Percentiles rank a stretch among this genome's conserved stretches.
Conservation (phyloP, 1,140 invertebrate genomes). For the Ceratosolen fusciceps region DNA sequence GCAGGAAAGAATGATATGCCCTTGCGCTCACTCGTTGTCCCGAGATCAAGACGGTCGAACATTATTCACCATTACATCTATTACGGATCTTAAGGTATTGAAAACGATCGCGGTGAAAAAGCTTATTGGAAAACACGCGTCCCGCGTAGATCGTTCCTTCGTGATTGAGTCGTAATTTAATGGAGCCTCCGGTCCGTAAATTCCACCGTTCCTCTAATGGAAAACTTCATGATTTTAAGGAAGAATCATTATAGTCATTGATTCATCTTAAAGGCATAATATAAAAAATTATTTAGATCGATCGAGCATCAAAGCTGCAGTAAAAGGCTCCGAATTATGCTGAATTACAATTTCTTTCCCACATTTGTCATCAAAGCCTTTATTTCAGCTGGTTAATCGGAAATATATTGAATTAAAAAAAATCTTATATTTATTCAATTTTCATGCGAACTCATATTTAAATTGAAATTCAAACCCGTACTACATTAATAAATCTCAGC, state of each 20-base stretch:
- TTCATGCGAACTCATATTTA: not conserved
- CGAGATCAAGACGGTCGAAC: not conserved
- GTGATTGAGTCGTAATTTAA: not conserved
- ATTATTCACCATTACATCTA: conserved; percentile 47
- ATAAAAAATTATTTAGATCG: not conserved
- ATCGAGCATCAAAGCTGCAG: not conserved
- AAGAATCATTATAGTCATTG: not conserved
- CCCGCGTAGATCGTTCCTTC: not conserved
- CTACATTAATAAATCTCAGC: not conserved
- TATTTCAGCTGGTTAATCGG: not conserved
- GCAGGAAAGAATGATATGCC: conserved; percentile 29
- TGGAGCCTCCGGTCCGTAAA: not conserved
- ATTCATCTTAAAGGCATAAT: not conserved
- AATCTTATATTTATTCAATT: no score
- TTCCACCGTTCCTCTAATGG: not conserved
- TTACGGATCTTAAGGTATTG: conserved; percentile 32
- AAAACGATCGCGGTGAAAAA: conserved; percentile 29
- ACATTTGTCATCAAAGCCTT: no score
- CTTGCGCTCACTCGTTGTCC: not conserved
- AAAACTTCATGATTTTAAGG: conserved; percentile 4
- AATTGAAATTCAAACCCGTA: not conserved
- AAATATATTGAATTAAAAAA: not conserved
- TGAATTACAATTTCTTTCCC: not conserved
- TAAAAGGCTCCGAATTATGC: not conserved
- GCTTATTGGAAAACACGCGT: conserved; percentile 35